Evolutionary conservation across 2,888 invertebrate species (phyloP), one percentile per base, ranked within the genome.

Genomic region (Mimachlamys varia): DNA sequence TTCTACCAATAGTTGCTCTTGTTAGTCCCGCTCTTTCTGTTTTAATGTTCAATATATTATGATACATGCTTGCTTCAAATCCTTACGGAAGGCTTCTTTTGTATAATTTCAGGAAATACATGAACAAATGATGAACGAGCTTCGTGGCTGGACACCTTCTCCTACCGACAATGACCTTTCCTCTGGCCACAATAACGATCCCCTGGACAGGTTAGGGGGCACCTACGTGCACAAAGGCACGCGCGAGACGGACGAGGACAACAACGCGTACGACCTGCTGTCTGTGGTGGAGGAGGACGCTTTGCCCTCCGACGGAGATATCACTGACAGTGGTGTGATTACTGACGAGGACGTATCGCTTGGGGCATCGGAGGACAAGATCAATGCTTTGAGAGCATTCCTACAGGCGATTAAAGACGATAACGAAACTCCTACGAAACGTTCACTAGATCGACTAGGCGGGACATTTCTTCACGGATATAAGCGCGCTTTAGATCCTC

Each of bases 181-280:
- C 76, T 33, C 76, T 33, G 33, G 33, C 1, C 33, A 7, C 12
- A 76, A 22, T 76, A 17, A 76, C 22, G 76, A 76, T 15, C 76
- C 76, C 33, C 76, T 76, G 76, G 76, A 76, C 76, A 27, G 76
- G 33, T 33, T 76, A 76, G 76, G 76, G 27, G 76, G 76, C 22
- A 27, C 33, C 12, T 76, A 76, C 15, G 33, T 76, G 33, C 76
- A 76, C 15, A 76, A 76, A 76, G 76, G 76, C 76, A 76, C 76
- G 76, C 76, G 76, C 4, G 76, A 76, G 27, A 33, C 76, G 10
- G 33, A 76, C 33, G 76, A 76, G 27, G 62, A 76, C 7, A 76
- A n/a, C 27, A 76, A 76, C 13, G 22, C 27, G 10, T 76, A 76
- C 33, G 76, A 76, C 2, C 2, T 76, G 0, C 12, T 33, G 33